phyloP scores from a whole-genome alignment of 2,888 invertebrate species.

The Dynastes grantii region DNA sequence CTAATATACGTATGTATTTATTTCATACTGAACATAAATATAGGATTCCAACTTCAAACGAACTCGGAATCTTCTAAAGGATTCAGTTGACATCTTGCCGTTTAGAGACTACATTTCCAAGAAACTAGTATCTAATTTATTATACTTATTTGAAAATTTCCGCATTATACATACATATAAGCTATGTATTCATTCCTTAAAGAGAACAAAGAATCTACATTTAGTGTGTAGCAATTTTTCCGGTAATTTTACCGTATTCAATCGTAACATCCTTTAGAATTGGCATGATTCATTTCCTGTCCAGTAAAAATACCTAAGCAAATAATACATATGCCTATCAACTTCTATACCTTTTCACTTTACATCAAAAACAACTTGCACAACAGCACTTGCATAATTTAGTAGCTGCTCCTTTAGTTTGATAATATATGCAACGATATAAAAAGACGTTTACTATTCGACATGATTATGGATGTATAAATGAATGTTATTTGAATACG shows the following conservation, averaged over 20 bases:
- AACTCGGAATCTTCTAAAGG: too few species aligned
- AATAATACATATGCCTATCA: neutral
- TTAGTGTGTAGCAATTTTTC: neutral
- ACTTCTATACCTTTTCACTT: neutral
- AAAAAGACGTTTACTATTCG: conserved; percentile 26
- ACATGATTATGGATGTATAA: neutral
- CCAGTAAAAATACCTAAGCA: neutral
- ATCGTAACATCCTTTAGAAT: neutral
- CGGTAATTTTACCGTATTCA: neutral
- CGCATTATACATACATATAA: neutral
- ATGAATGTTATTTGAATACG: conserved; percentile 2
- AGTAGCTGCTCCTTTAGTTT: conserved; percentile 21
- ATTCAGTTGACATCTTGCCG: too few species aligned
- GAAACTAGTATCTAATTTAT: neutral
- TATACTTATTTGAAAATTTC: neutral
- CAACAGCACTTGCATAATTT: conserved; percentile 24
- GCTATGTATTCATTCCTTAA: neutral
- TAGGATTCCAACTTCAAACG: too few species aligned
- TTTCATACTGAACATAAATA: too few species aligned
- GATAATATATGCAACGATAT: conserved; percentile 15
- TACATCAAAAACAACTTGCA: conserved; percentile 24
- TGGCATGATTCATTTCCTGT: conserved; percentile 29
- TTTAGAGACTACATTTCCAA: too few species aligned
- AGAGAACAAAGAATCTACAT: neutral
- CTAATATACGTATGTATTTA: too few species aligned